These are phyloP conservation scores for Lithodes maja DNA, from an alignment of 2,888 invertebrate genomes.

Conservation along the genomic window DNA sequence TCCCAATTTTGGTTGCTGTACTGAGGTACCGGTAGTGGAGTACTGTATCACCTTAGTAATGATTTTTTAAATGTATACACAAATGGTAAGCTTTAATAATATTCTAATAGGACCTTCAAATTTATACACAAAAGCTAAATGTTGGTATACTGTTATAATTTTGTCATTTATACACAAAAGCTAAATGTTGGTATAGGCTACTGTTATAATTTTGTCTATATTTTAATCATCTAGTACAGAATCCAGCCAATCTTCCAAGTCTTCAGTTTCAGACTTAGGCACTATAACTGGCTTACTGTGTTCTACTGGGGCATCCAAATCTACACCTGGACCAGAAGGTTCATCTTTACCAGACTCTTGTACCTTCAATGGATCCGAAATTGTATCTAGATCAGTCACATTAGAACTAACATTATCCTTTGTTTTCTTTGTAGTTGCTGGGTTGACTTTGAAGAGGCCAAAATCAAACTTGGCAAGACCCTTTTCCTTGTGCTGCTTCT, in stretches of 20 bases:
- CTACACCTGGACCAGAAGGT: constrained; percentile 45
- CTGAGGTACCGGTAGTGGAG: no score
- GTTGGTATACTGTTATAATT: no score
- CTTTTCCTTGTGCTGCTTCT: constrained; percentile 37
- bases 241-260: constrained; percentile 70
- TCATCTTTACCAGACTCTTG: constrained; percentile 19
- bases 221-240: constrained; percentile 69
- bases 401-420: constrained; percentile 13
- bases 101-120: no score
- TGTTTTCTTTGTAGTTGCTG: constrained; percentile 16
- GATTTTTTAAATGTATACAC: no score
- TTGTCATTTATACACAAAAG: no score
- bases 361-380: not conserved
- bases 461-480: constrained; percentile 49
- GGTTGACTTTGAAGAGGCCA: constrained; percentile 47
- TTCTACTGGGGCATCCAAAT: constrained; percentile 56
- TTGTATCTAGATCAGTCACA: constrained; percentile 9
- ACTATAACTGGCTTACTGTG: constrained; percentile 52
- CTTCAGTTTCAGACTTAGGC: constrained; percentile 52
- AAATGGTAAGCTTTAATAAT: no score
- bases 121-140: no score
- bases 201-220: no score
- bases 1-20: no score
- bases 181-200: no score
- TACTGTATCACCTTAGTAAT: no score